These are phyloP conservation scores for Eriosoma lanigerum DNA, from an alignment of 1,140 invertebrate genomes.

Conservation along the genomic window DNA sequence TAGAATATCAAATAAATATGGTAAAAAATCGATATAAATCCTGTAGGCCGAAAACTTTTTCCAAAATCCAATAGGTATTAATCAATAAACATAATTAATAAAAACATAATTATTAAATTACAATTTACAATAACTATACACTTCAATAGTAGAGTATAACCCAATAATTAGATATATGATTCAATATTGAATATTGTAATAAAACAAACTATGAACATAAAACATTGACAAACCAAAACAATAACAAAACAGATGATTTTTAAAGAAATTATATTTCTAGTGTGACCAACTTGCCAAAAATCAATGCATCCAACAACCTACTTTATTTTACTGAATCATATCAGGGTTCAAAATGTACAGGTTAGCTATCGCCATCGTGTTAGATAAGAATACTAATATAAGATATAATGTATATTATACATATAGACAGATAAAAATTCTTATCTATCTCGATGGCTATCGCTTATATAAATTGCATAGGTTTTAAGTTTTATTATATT, in stretches of 20 bases:
- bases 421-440: too few species aligned
- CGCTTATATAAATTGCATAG: too few species aligned
- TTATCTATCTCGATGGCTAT: too few species aligned
- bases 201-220: neutral
- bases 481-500: too few species aligned
- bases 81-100: neutral
- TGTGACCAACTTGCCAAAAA: neutral
- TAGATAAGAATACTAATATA: too few species aligned
- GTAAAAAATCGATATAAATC: neutral
- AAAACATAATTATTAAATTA: neutral
- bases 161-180: too few species aligned
- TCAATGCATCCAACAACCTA: too few species aligned
- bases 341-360: too few species aligned
- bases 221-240: constrained; percentile 49
- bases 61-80: neutral
- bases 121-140: neutral
- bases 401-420: too few species aligned
- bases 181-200: neutral
- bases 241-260: constrained; percentile 41
- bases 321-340: too few species aligned
- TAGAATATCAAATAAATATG: neutral
- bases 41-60: neutral
- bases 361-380: too few species aligned
- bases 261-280: neutral
- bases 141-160: too few species aligned